Evolutionary conservation across 1,140 invertebrate genomes (phyloP).

Genomic region (Caerostris darwini): DNA sequence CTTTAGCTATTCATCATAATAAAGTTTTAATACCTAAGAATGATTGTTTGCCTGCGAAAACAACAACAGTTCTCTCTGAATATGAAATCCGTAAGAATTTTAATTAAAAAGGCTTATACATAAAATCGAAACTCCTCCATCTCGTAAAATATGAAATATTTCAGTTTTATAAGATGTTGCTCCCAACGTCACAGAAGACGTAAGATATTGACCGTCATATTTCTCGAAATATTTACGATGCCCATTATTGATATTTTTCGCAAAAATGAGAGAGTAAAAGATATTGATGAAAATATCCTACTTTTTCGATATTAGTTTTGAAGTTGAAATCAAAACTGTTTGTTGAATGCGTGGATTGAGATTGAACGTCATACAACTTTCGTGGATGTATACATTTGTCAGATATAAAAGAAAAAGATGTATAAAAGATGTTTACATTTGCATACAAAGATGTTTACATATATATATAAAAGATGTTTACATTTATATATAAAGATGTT

Average conservation of each 20-base stretch:
- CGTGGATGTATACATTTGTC: too few species aligned
- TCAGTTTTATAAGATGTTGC: slow-evolving; percentile 15
- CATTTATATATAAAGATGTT: too few species aligned
- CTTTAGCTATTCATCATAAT: background rate
- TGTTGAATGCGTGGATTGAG: background rate
- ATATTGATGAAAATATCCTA: background rate
- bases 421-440: too few species aligned
- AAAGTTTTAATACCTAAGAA: background rate
- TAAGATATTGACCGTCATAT: slow-evolving; percentile 5
- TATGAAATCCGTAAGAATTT: background rate
- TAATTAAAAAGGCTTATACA: background rate
- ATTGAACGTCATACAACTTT: background rate
- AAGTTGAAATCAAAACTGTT: background rate
- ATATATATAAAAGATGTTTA: too few species aligned
- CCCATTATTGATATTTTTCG: slow-evolving; percentile 9
- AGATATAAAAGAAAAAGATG: too few species aligned
- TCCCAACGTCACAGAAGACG: background rate
- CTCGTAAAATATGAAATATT: slow-evolving; percentile 26
- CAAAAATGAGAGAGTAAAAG: background rate
- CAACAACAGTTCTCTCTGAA: background rate
- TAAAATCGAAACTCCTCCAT: background rate
- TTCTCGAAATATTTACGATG: slow-evolving; percentile 7
- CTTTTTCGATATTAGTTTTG: background rate
- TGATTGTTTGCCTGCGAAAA: background rate
- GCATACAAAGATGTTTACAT: too few species aligned